A percentile compares a stretch with the other conserved stretches of the same genome.
Conservation (phyloP, 1,140 invertebrate genomes). For the Paraescarpia echinospica region DNA sequence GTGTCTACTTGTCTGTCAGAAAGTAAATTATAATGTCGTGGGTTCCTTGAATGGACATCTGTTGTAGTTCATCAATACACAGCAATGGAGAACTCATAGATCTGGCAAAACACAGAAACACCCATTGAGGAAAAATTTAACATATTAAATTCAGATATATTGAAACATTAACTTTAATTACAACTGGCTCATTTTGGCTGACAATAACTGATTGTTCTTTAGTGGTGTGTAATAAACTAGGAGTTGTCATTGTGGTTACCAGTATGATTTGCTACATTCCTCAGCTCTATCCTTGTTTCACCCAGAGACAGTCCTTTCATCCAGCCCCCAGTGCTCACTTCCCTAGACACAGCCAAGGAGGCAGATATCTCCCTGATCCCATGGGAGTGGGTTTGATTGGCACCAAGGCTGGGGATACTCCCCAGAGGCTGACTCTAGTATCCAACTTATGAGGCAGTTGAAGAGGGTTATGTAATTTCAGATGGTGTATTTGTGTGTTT, state of each 20-base stretch:
- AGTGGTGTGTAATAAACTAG: too few relatives aligned
- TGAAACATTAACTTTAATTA: too few relatives aligned
- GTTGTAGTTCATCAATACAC: too few relatives aligned
- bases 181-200: too few relatives aligned
- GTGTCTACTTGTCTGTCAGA: too few relatives aligned
- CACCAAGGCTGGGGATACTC: background rate
- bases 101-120: too few relatives aligned
- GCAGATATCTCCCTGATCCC: background rate
- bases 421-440: background rate
- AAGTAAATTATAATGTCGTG: background rate
- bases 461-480: background rate
- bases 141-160: too few relatives aligned
- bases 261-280: too few relatives aligned
- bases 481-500: background rate
- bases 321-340: background rate
- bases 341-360: background rate
- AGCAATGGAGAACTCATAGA: too few relatives aligned
- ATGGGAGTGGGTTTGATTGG: background rate
- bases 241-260: too few relatives aligned
- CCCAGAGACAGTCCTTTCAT: background rate
- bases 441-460: background rate
- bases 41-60: background rate
- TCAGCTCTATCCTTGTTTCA: background rate
- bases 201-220: too few relatives aligned
- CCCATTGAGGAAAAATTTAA: too few relatives aligned